Percentiles rank a stretch among this genome's conserved stretches.
Evolutionary conservation across 2,888 invertebrate species (phyloP).

Genomic region (Drosophila pegasa): DNA sequence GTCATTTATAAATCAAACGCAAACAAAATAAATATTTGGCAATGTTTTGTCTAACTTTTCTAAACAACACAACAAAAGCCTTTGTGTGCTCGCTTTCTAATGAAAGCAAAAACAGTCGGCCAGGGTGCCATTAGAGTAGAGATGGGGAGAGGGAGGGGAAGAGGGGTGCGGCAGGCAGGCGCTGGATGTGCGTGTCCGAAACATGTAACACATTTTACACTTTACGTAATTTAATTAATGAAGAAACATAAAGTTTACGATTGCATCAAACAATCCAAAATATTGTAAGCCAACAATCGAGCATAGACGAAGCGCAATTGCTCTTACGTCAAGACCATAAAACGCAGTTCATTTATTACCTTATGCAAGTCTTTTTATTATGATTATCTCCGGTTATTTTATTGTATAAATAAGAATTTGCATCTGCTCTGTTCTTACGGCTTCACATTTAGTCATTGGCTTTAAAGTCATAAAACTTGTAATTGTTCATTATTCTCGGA

Average conservation of each 20-base stretch:
- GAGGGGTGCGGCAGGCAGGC: conserved; percentile 10
- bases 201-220: conserved; percentile 61
- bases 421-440: neutral
- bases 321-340: conserved; percentile 24
- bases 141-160: neutral
- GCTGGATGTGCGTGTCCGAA: conserved; percentile 57
- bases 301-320: conserved; percentile 28
- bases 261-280: conserved; percentile 56
- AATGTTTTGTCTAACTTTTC: conserved; percentile 35
- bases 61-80: conserved; percentile 49
- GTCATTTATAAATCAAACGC: conserved; percentile 43
- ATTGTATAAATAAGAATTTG: neutral
- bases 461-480: neutral
- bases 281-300: conserved; percentile 24
- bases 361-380: neutral
- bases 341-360: neutral
- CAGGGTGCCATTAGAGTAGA: conserved; percentile 12
- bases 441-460: neutral
- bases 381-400: neutral
- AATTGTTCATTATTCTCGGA: conserved; percentile 3
- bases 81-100: conserved; percentile 65
- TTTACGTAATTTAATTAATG: conserved; percentile 75
- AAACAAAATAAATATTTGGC: conserved; percentile 39
- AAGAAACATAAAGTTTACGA: conserved; percentile 60
- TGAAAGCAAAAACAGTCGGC: conserved; percentile 60